Base-by-base conservation (phyloP, 1,140 invertebrate genomes). In the Tyrophagus putrescentiae region DNA sequence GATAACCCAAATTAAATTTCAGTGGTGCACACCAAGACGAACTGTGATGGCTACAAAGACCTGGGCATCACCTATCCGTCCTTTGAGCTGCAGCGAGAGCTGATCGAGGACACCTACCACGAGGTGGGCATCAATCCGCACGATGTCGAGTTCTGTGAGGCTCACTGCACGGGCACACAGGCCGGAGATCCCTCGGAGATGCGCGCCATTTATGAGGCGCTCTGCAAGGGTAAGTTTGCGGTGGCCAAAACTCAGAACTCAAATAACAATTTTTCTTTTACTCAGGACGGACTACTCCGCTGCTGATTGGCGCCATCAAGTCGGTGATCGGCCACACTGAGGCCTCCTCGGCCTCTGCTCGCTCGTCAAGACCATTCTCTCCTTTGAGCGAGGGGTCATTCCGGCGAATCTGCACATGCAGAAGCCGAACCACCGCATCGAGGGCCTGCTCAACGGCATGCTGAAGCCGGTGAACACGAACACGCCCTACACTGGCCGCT, bases 321-420 rank as follows among this genome's bases (percentile, higher is more conserved):
- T 90, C 89, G 0, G 95, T 94, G 71, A 77, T 94, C 67, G 93
- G 93, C 0, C 93, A 97, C 70, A 79, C 85, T 0, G 93, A 97
- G 72, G 83, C 88, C 6, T 84, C 84, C 1, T 91, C 88, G 90
- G 90, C 61, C 72, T 87, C 9, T 61, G 63, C 48, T 68, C 72
- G 16, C 41, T 77, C 13, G 68, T 72, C 34, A 78, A 78, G 62
- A 68, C 73, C 4, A 57, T 77, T 25, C 66, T 78, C 36, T 65
- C 74, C 13, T 77, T 78, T 67, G 73, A 78, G 65, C 68, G 70
- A 7, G 66, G 67, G 29, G 57, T 67, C 2, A 73, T 79, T 61
- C 76, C 78, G 36, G 69, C 75, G 6, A 80, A 80, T 65, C 67
- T 79, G 23, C 76, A 79, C 64, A 79, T 70, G 64, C 70, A 73